These are phyloP conservation scores for Calidris pugnax DNA, from an alignment of 2,113 vertebrate genomes.

Conservation along the genomic window DNA sequence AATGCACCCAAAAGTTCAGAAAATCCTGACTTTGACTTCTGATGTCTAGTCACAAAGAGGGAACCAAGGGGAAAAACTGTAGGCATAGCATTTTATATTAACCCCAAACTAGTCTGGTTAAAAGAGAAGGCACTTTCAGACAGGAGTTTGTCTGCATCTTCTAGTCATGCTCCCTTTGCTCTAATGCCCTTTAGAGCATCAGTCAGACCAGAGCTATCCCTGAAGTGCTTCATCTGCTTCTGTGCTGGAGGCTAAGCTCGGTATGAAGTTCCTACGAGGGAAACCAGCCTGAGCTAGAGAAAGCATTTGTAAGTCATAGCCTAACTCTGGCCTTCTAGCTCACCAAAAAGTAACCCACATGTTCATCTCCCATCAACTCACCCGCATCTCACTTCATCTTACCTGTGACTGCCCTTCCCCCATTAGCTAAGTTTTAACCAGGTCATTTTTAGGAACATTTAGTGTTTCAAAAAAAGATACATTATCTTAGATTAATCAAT, in stretches of 20 bases:
- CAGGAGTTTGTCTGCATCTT: background rate
- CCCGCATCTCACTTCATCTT: background rate
- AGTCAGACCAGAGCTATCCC: background rate
- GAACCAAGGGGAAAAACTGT: background rate
- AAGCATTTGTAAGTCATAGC: background rate
- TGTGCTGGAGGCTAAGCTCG: background rate
- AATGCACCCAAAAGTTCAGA: background rate
- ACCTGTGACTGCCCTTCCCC: background rate
- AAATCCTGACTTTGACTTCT: background rate
- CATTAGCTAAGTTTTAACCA: background rate
- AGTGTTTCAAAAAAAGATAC: background rate
- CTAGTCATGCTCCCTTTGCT: fast-evolving
- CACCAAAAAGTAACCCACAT: background rate
- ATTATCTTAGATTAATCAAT: background rate
- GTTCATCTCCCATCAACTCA: background rate
- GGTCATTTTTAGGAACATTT: background rate
- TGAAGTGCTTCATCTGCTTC: background rate
- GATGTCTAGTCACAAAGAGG: background rate
- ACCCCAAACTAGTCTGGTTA: background rate
- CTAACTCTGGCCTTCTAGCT: background rate
- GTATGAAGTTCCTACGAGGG: background rate
- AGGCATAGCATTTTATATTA: background rate
- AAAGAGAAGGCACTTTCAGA: background rate
- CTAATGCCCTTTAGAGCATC: background rate
- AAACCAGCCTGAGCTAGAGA: background rate